phyloP scores from a whole-genome alignment of 2,888 invertebrate genomes.

The Apotomis capreana region DNA sequence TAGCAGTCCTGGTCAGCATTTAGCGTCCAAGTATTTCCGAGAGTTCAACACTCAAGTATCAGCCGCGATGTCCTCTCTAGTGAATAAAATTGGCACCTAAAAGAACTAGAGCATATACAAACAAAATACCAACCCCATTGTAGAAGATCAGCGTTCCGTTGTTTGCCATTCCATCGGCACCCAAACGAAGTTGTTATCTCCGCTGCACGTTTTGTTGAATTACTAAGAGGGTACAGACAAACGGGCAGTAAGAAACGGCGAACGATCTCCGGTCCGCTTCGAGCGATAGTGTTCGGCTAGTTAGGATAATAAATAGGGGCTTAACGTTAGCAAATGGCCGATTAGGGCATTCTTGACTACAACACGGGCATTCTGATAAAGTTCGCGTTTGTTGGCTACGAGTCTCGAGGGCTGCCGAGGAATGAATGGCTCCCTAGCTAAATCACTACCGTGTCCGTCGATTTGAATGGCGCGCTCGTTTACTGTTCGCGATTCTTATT shows the following conservation, averaged over 20 bases:
- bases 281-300: conserved; percentile 76
- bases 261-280: conserved; percentile 66
- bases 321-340: conserved; percentile 74
- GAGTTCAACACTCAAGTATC: too few relatives aligned
- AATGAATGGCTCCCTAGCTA: conserved; percentile 64
- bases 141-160: conserved; percentile 34
- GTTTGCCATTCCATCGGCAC: conserved; percentile 59
- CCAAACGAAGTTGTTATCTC: conserved; percentile 68
- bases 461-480: conserved; percentile 37
- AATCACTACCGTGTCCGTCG: conserved; percentile 58
- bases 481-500: conserved; percentile 25
- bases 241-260: conserved; percentile 68
- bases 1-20: too few relatives aligned
- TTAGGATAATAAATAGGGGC: conserved; percentile 77
- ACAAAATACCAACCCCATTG: conserved; percentile 28
- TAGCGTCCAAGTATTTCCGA: too few relatives aligned
- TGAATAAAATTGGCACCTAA: too few relatives aligned
- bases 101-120: conserved; percentile 16
- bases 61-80: too few relatives aligned
- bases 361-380: conserved; percentile 76
- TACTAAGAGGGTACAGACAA: conserved; percentile 76
- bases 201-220: conserved; percentile 73
- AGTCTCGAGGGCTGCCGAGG: conserved; percentile 66
- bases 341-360: conserved; percentile 77
- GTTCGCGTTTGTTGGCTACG: conserved; percentile 73